Evolutionary conservation across 2,797 vertebrate genomes (phyloP), one percentile per base, ranked within the genome.

Genomic region (Neoniphon sammara): DNA sequence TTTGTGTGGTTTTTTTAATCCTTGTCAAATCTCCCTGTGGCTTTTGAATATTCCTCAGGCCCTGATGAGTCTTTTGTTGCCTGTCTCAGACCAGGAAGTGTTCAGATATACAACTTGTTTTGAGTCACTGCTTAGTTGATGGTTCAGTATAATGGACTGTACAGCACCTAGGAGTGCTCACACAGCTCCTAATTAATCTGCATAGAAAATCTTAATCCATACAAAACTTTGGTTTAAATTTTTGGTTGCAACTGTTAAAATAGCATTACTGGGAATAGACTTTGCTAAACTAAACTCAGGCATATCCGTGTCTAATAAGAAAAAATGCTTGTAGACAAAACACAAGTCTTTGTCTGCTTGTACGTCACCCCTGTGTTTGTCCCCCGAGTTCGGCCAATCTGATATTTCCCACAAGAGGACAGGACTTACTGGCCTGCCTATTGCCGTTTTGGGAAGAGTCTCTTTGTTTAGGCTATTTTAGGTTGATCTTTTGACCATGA

Each of bases 51-150:
- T 69, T 73, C 30, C n/a, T 42, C 31, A 60, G 20, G 27, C 39
- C 25, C 23, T 10, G 49, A 34, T 74, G 61, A 61, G 7, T 73
- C 49, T 55, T 31, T 63, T 52, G n/a, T 36, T 21, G 7, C 31
- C 34, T 14, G 34, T 14, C 36, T n/a, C 34, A 39, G 39, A 59
- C 31, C 66, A 49, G 7, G 57, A 69, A 44, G 44, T 23, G 21
- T 53, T 11, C 21, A 53, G 50, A 21, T 9, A 31, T 30, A 30
- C 49, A 44, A 54, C 42, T 49, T 80, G 42, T 77, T 34, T 30
- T 63, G 36, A 66, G 23, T 57, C 27, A 47, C 53, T 12, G 34
- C 15, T 54, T 55, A 60, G 81, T 65, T 70, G 63, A 50, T 76
- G 72, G 56, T 73, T 77, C 2, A 73, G 3, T 69, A 11, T 52